Base-by-base conservation (phyloP, 2,888 invertebrate species). In the Antheraea yamamai region DNA sequence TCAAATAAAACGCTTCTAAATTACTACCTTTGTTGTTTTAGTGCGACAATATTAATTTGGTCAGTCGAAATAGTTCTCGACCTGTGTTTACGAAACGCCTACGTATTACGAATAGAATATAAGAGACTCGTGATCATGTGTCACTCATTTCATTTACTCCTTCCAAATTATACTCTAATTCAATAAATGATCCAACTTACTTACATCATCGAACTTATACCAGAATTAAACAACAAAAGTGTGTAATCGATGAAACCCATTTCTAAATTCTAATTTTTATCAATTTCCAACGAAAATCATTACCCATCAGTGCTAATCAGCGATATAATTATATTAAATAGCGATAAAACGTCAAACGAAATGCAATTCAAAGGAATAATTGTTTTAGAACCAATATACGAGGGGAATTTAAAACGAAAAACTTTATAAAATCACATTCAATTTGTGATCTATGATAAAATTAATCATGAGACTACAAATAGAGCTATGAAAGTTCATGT, bases 181-280 rank as follows among this genome's bases (percentile, higher is more conserved):
- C 18, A 35, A 30, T 68, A 68, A 4, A 23, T 61, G 12, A 10
- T 20, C 61, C 10, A 68, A 12, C 47, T 47, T 47, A 47, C 12
- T 68, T 35, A 68, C 8, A 18, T 35, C 35, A 30, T 68, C 18
- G 30, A 20, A 35, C n/a, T 18, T 35, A 30, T 16, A 35, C 18
- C 7, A 6, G 30, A 68, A 35, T 30, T 23, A 61, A 61, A 61
- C 61, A 61, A 61, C 23, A 23, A 61, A 55, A 55, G 20, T 64
- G 3, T 26, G 68, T 68, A 68, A 68, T 68, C 35, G 79, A 80
- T 85, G 84, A 84, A n/a, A 78, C 77, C 83, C 82, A 84, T 82
- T 70, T 76, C 79, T 81, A 78, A 81, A 81, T 82, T 80, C 75
- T 82, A 77, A 76, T 73, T 77, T 81, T 76, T 76, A 75, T 75